Evolutionary conservation across 2,113 vertebrate species (phyloP).

Genomic region (Ginglymostoma cirratum): DNA sequence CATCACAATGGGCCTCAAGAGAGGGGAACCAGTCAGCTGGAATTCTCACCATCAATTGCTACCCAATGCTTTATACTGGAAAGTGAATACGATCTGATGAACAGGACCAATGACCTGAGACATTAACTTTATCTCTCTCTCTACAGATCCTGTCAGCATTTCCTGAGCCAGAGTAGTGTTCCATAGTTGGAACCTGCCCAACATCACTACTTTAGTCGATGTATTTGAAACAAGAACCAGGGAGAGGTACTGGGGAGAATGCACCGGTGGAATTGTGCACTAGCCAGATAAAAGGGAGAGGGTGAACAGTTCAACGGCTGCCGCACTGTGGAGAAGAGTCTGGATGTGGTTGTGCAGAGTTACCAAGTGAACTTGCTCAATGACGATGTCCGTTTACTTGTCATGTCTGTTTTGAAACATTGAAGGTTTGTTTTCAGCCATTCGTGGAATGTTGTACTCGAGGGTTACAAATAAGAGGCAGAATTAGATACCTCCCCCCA

Average conservation of each 20-base stretch:
- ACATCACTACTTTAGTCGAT: background rate
- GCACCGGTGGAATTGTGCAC: background rate
- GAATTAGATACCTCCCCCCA: too few relatives aligned
- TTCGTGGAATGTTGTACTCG: background rate
- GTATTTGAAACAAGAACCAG: background rate
- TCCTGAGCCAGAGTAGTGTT: background rate
- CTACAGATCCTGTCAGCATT: background rate
- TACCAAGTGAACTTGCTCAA: background rate
- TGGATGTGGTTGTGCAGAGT: background rate
- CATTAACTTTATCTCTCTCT: background rate
- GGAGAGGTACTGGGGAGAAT: background rate
- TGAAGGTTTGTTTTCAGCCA: background rate
- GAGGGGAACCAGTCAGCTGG: background rate
- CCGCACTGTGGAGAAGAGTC: background rate
- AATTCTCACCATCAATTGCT: background rate
- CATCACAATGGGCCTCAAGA: background rate
- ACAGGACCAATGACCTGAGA: background rate
- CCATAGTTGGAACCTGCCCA: background rate
- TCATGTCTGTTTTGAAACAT: background rate
- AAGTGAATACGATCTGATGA: background rate
- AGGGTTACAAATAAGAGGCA: background rate
- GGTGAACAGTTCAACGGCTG: background rate
- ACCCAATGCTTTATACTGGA: background rate
- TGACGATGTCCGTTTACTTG: background rate
- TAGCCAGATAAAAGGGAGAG: background rate